phyloP scores from a whole-genome alignment of 2,797 vertebrate species.

The Sciaenops ocellatus region DNA sequence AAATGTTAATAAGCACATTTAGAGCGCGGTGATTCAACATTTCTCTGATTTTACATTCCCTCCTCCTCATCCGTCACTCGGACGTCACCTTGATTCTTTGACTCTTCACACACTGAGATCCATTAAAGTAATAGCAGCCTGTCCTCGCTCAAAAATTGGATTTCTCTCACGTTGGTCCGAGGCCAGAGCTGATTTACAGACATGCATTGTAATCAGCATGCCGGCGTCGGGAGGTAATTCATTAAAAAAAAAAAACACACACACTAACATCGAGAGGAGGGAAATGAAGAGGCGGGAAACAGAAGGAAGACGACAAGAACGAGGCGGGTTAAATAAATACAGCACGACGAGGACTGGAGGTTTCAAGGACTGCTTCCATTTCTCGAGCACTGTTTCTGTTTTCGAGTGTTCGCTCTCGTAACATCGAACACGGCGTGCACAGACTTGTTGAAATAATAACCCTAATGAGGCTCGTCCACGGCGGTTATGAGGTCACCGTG shows the following conservation, averaged over 20 bases:
- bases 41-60: neutral
- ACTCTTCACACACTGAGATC: slow-evolving; percentile 8
- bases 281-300: neutral
- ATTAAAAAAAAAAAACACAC: slow-evolving; percentile 17
- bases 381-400: neutral
- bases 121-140: slow-evolving; percentile 35
- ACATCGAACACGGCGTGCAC: neutral
- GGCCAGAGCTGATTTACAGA: slow-evolving; percentile 31
- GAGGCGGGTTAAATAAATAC: slow-evolving; percentile 2
- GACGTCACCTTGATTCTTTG: slow-evolving; percentile 30
- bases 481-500: neutral
- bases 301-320: neutral
- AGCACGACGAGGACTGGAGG: neutral
- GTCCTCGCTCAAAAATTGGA: slow-evolving; percentile 27
- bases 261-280: neutral
- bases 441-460: neutral
- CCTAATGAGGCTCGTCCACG: neutral
- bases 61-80: slow-evolving; percentile 7
- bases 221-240: slow-evolving; percentile 32
- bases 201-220: slow-evolving; percentile 9
- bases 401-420: neutral
- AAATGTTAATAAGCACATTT: neutral
- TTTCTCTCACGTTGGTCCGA: slow-evolving; percentile 32
- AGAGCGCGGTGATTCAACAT: neutral
- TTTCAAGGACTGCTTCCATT: slow-evolving; percentile 12